A percentile compares a stretch with the other conserved stretches of the same genome.
Evolutionary conservation across 2,797 vertebrate genomes (phyloP).

Genomic region (Melopsittacus undulatus): DNA sequence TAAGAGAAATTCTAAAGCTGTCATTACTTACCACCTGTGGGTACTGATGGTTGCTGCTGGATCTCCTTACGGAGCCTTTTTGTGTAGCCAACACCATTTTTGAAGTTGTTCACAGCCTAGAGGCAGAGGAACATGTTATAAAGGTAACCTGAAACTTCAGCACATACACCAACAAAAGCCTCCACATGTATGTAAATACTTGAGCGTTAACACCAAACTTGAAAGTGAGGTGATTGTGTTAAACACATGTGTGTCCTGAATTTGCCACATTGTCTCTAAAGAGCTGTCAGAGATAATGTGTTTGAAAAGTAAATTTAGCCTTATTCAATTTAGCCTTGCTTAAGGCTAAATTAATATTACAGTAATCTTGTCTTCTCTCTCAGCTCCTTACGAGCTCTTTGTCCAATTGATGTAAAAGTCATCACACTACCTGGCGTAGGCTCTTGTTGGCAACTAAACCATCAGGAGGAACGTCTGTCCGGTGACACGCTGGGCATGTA

Average conservation of each 20-base stretch:
- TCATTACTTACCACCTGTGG: too few species aligned
- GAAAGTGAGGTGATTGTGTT: background rate
- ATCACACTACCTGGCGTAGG: too few species aligned
- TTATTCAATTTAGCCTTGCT: background rate
- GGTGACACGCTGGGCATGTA: constrained; percentile 89
- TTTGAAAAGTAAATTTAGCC: background rate
- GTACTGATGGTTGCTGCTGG: too few species aligned
- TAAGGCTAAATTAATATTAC: background rate
- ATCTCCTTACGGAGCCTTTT: too few species aligned
- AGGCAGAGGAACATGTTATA: too few species aligned
- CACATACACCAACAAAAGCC: too few species aligned
- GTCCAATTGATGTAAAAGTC: background rate
- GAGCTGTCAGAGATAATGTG: background rate
- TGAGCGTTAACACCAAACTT: background rate
- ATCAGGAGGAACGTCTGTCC: constrained; percentile 92
- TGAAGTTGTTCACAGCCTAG: too few species aligned
- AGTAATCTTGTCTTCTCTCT: background rate
- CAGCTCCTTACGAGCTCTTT: background rate
- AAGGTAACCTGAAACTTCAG: too few species aligned
- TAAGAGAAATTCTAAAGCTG: too few species aligned
- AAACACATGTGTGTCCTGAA: background rate
- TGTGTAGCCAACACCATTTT: too few species aligned
- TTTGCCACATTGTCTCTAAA: background rate
- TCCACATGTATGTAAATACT: background rate
- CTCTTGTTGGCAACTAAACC: constrained; percentile 35